Conservation (phyloP, 1,140 invertebrate genomes). For the Meloidogyne floridensis region DNA sequence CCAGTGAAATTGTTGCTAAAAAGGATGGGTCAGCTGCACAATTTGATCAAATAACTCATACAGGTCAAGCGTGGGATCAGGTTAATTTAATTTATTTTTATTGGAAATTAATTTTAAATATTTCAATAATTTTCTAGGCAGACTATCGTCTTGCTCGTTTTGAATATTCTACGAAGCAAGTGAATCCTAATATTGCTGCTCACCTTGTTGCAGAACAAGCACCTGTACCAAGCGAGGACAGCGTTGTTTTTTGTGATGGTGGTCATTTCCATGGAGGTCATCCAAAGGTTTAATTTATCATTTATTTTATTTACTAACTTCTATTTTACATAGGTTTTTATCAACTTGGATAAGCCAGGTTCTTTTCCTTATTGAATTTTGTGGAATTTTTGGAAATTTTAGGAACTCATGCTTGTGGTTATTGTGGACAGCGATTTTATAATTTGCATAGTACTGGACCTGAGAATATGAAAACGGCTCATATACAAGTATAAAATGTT, state of each 20-base stretch:
- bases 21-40: constrained; percentile 39
- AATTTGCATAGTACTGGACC: constrained; percentile 69
- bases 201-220: constrained; percentile 84
- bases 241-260: constrained; percentile 87
- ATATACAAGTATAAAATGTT: constrained; percentile 44
- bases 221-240: constrained; percentile 75
- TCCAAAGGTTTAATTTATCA: constrained; percentile 94
- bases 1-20: constrained; percentile 22
- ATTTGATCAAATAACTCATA: constrained; percentile 71
- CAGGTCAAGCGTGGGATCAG: constrained; percentile 70
- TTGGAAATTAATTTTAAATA: neutral
- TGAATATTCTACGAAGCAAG: constrained; percentile 76
- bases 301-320: constrained; percentile 69
- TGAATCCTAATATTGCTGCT: constrained; percentile 81
- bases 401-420: constrained; percentile 79
- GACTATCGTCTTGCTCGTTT: constrained; percentile 77
- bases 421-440: constrained; percentile 86
- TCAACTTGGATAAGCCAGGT: constrained; percentile 82
- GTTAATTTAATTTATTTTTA: neutral
- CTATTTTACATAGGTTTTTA: neutral
- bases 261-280: constrained; percentile 89
- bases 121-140: constrained; percentile 71
- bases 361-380: no score
- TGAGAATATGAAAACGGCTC: constrained; percentile 45
- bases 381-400: no score